These are phyloP conservation scores for Ceyx margarethae DNA, from an alignment of 2,113 vertebrate species.

Conservation along the genomic window DNA sequence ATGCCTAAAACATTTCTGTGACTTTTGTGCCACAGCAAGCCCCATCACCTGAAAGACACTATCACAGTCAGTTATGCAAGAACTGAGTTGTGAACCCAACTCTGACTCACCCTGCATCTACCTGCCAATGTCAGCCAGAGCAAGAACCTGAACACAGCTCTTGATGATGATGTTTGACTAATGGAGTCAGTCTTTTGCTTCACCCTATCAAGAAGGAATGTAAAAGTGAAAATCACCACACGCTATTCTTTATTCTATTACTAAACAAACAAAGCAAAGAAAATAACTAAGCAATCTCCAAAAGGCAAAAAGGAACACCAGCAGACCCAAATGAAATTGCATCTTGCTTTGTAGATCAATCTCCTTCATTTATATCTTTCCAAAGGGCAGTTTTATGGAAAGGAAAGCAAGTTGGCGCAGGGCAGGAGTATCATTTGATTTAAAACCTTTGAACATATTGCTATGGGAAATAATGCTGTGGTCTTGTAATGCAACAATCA, in stretches of 20 bases:
- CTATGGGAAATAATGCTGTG: not conserved
- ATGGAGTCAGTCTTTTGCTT: rapidly evolving
- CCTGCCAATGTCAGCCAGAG: not conserved
- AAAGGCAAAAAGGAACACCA: not conserved
- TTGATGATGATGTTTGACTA: not conserved
- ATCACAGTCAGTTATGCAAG: not conserved
- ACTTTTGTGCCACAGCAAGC: not conserved
- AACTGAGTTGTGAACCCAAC: not conserved
- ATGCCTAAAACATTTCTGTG: not conserved
- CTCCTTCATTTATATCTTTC: not conserved
- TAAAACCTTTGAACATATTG: not conserved
- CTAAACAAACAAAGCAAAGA: not conserved
- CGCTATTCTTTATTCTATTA: not conserved
- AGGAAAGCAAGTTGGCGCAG: not conserved
- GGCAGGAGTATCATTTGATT: not conserved
- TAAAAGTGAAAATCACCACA: not conserved
- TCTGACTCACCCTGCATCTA: not conserved
- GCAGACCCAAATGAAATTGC: not conserved
- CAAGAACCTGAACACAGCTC: not conserved
- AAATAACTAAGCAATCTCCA: not conserved
- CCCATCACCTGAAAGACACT: not conserved
- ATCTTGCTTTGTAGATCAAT: not conserved
- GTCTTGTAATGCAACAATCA: not conserved
- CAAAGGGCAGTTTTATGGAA: not conserved
- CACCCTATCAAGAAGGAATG: not conserved